Evolutionary conservation across 2,797 vertebrate genomes (phyloP), one percentile per base, ranked within the genome.

Genomic region (Euthynnus affinis): DNA sequence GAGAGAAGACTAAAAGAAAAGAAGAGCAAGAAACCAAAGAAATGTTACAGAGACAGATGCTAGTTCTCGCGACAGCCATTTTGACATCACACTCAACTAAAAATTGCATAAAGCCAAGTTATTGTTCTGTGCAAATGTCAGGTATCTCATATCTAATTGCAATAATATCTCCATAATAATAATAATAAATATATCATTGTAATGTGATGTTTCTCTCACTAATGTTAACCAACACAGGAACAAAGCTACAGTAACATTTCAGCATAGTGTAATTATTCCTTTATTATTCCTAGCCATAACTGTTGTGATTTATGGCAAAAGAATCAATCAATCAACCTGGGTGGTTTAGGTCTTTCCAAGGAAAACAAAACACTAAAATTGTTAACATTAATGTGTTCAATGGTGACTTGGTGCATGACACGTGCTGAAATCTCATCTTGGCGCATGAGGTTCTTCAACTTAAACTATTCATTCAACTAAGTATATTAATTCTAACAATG

Each of bases 1-100:
- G 61, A 53, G 6, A 62, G 56, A 60, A 29, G 56, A 44, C 51
- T 37, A 22, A 63, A 81, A 40, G 61, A 34, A 61, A 71, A 59
- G 37, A 56, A 61, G 37, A 56, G 52, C 40, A 66, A 37, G 34
- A 42, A 40, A 49, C 0, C 2, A 34, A 29, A 44, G 56, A 57
- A 74, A 1, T 59, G 13, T 7, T 46, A 53, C 32, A 62, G 22
- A 51, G 20, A 51, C 4, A 25, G 34, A 63, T 17, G 58, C 9
- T 15, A 12, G n/a, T 29, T 51, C 10, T 20, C 27, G 15, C 22
- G 20, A 55, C 34, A 74, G 61, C 63, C 62, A 72, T 83, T 71
- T 78, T 59, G 1, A 55, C 4, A 5, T 60, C 55, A 9, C 29
- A 73, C 63, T 34, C 25, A 61, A 17, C 44, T 57, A 58, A 22